Evolutionary conservation across 2,113 vertebrate species (phyloP).

Genomic region (Crocuta crocuta): DNA sequence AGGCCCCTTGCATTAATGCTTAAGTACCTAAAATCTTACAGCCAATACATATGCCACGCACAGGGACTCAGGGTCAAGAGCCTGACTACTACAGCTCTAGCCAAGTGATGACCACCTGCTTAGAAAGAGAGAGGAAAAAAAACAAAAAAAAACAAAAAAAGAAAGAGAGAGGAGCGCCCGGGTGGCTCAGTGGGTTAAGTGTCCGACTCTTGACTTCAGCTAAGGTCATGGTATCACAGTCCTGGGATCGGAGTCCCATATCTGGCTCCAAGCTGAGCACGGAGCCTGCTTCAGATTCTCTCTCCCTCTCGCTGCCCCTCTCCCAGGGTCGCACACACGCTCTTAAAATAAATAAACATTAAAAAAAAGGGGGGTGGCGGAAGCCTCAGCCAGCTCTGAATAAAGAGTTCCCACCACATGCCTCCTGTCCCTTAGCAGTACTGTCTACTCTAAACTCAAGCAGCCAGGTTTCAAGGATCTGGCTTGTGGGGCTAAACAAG

Average conservation of each 20-base stretch:
- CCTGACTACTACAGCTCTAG: neutral
- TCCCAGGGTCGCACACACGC: too few relatives aligned
- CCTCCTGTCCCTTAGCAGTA: neutral
- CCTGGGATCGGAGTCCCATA: too few relatives aligned
- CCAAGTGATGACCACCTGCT: neutral
- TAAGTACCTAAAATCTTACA: neutral
- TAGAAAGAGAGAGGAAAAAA: neutral
- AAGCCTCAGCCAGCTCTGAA: neutral
- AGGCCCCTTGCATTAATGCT: neutral
- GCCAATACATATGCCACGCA: fast-evolving
- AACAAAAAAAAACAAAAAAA: too few relatives aligned
- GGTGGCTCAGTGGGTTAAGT: too few relatives aligned
- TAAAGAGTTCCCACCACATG: neutral
- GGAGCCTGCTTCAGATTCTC: too few relatives aligned
- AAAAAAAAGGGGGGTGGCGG: neutral
- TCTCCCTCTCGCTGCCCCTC: too few relatives aligned
- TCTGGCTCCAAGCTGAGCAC: too few relatives aligned
- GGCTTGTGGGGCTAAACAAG: neutral
- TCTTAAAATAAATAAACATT: too few relatives aligned
- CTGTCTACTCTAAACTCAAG: neutral
- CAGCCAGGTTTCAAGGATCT: neutral
- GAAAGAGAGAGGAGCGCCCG: neutral
- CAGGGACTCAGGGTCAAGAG: neutral
- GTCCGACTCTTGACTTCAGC: too few relatives aligned
- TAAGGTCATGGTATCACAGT: too few relatives aligned